Evolutionary conservation across 2,797 vertebrate species (phyloP).

Genomic region (Apogon hyalosoma): DNA sequence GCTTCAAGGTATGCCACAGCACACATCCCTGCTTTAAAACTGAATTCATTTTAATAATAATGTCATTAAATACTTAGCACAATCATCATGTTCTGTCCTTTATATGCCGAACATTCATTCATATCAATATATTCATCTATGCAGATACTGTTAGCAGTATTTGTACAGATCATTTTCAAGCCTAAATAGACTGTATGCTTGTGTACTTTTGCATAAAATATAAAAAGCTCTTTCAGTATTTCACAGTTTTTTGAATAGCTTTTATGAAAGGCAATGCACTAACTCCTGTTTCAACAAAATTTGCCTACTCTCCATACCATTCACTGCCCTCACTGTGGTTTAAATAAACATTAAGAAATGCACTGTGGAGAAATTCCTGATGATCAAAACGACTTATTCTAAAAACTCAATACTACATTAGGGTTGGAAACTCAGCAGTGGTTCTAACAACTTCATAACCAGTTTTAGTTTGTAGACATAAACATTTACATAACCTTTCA

Average conservation of each 20-base stretch:
- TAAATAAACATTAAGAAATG: neutral
- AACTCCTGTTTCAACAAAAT: constrained; percentile 9
- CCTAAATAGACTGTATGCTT: neutral
- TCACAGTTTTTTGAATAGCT: constrained; percentile 29
- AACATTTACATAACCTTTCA: neutral
- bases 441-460: neutral
- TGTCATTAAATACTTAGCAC: neutral
- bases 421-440: neutral
- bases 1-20: constrained; percentile 86
- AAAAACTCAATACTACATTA: neutral
- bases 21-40: neutral
- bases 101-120: neutral
- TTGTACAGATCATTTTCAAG: neutral
- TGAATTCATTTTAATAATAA: neutral
- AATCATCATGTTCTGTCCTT: neutral
- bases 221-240: constrained; percentile 57
- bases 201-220: constrained; percentile 31
- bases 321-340: neutral
- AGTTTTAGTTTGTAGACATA: neutral
- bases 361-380: constrained; percentile 1
- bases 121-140: neutral
- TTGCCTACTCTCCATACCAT: neutral
- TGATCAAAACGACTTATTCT: neutral
- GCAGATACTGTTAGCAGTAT: neutral
- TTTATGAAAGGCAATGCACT: constrained; percentile 13